Evolutionary conservation across 2,797 vertebrate species (phyloP), one percentile per base, ranked within the genome.

Genomic region (Enteromius radiatus): DNA sequence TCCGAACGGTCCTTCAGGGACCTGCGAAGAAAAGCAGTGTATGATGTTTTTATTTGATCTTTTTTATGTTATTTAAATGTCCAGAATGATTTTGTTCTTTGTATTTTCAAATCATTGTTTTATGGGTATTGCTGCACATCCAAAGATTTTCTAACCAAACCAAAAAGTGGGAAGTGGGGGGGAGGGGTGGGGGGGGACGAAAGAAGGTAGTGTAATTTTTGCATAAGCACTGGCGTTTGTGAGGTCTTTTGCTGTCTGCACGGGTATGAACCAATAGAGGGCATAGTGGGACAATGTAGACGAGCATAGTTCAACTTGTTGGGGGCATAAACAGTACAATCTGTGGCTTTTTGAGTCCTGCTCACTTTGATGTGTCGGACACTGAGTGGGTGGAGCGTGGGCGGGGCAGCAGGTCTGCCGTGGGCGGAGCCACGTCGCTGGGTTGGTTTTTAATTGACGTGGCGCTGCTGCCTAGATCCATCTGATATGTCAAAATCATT

Each of bases 221-320:
- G 90, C 93, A 89, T 91, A 96, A 96, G 95, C 96, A 96, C 94
- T 93, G 95, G 94, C 92, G 95, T 96, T 95, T 95, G 95, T 96
- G 95, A 96, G 94, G 94, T 94, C 89, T 92, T 95, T 93, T 92
- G 91, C 91, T 95, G 92, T 96, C 95, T 93, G 79, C 95, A 95
- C 91, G 92, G 96, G 95, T 97, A 95, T 95, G 94, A 91, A 93
- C 92, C 92, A 92, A 92, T 89, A 93, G 93, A 91, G 49, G 94
- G 94, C 89, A 85, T 92, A 65, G 49, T 84, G 87, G 90, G 93
- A 93, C 91, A 90, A 3, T 91, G 92, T 94, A 94, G 91, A 92
- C 92, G 91, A 95, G 91, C 93, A 94, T 88, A 67, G 92, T 94
- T 92, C 90, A 92, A 95, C 91, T 36, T 91, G 90, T 90, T 91